Evolutionary conservation across 2,113 vertebrate species (phyloP).

Genomic region (Gymnarchus niloticus): DNA sequence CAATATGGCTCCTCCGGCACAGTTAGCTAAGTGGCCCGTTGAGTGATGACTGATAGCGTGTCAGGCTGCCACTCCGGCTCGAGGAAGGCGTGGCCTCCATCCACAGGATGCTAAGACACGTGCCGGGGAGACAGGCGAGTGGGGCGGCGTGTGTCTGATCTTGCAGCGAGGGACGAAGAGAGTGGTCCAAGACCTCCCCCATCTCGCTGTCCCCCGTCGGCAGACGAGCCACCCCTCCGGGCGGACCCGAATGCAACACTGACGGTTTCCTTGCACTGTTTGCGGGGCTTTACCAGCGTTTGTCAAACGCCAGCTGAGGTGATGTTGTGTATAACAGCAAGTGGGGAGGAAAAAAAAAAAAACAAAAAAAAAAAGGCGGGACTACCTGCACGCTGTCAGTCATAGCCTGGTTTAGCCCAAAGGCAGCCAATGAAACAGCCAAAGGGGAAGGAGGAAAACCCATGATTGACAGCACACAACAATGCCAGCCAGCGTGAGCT

Average conservation of each 20-base stretch:
- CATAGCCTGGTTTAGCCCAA: neutral
- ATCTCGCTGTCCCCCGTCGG: neutral
- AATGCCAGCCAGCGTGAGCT: neutral
- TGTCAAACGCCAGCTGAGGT: constrained; percentile 8
- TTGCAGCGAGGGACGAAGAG: neutral
- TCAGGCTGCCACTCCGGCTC: constrained; percentile 6
- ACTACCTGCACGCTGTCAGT: neutral
- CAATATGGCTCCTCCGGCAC: constrained; percentile 23
- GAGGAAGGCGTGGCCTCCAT: neutral
- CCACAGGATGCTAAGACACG: neutral
- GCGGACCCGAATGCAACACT: neutral
- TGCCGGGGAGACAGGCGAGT: neutral
- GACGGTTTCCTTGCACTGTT: neutral
- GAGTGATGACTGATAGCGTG: constrained; percentile 17
- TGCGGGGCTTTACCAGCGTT: neutral
- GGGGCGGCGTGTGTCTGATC: neutral
- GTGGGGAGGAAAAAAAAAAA: neutral
- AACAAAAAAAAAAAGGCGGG: neutral
- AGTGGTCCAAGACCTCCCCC: neutral
- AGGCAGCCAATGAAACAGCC: neutral
- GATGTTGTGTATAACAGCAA: neutral
- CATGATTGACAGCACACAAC: neutral
- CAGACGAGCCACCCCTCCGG: neutral
- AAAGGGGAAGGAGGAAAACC: neutral
- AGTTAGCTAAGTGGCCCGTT: constrained; percentile 19